Conservation (phyloP, 2,797 vertebrate species). For the Scyliorhinus canicula region DNA sequence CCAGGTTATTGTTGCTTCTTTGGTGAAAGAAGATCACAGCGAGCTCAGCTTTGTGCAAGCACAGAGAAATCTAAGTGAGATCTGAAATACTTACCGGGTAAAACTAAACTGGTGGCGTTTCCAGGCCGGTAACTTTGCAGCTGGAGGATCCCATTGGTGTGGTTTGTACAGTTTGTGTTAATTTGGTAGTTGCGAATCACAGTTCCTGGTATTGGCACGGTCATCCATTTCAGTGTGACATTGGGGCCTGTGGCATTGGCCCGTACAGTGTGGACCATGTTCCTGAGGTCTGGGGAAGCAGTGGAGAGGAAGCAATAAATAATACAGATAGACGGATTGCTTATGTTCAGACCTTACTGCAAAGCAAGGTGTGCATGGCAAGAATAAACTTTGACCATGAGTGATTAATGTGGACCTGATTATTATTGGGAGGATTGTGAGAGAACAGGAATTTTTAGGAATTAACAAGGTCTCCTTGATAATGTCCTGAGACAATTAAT, state of each 20-base stretch:
- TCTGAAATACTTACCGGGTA: background rate
- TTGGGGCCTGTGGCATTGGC: background rate
- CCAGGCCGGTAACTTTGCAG: background rate
- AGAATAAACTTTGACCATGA: background rate
- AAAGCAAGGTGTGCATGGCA: background rate
- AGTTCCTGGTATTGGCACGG: background rate
- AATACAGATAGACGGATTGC: background rate
- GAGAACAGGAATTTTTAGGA: background rate
- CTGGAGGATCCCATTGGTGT: background rate
- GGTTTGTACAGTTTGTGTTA: background rate
- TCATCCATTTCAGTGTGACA: background rate
- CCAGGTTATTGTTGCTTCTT: background rate
- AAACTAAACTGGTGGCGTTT: background rate
- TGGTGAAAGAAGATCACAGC: background rate
- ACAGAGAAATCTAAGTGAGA: background rate
- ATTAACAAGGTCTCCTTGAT: background rate
- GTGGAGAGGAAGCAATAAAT: background rate
- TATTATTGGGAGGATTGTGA: background rate
- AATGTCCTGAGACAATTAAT: background rate
- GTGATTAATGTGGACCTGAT: background rate
- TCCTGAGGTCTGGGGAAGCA: background rate
- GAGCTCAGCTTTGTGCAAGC: background rate
- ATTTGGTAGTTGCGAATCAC: constrained; percentile 2
- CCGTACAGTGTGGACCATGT: background rate
- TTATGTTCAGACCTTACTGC: too few relatives aligned